Percentiles rank a stretch among this genome's conserved stretches.
Evolutionary conservation across 2,888 invertebrate species (phyloP).

Genomic region (Rhingia rostrata): DNA sequence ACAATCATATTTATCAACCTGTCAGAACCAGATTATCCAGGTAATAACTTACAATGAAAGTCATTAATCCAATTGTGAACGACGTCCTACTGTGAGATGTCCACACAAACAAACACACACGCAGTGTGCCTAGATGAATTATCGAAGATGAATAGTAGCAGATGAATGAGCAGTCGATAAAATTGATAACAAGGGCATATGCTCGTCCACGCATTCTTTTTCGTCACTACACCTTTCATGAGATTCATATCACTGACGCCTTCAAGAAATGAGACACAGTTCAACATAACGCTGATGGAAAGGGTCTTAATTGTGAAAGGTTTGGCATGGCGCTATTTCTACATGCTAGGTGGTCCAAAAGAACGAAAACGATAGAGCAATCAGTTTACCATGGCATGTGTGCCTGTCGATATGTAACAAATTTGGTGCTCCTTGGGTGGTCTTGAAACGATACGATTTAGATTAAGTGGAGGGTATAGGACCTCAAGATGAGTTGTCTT

Average conservation of each 20-base stretch:
- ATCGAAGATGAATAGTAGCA: constrained; percentile 41
- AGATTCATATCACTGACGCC: constrained; percentile 62
- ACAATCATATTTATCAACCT: constrained; percentile 72
- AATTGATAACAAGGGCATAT: constrained; percentile 65
- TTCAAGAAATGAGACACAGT: constrained; percentile 41
- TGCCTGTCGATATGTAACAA: constrained; percentile 52
- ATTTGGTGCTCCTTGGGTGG: constrained; percentile 47
- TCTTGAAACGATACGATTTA: constrained; percentile 37
- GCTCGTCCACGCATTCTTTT: constrained; percentile 25
- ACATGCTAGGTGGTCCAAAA: constrained; percentile 51
- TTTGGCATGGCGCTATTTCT: constrained; percentile 42
- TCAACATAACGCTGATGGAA: constrained; percentile 14
- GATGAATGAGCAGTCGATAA: constrained; percentile 55
- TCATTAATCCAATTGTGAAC: constrained; percentile 73
- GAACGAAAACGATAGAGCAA: constrained; percentile 48
- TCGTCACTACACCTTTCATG: neutral
- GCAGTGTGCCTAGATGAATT: constrained; percentile 35
- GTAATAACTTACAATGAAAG: constrained; percentile 74
- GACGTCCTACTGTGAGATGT: constrained; percentile 44
- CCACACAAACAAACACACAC: constrained; percentile 21
- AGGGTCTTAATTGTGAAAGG: constrained; percentile 18
- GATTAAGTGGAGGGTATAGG: constrained; percentile 34
- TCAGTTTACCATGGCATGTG: constrained; percentile 46
- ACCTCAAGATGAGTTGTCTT: constrained; percentile 19
- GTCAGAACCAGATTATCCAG: constrained; percentile 74